Evolutionary conservation across 2,888 invertebrate genomes (phyloP).

Genomic region (Argyresthia goedartella): DNA sequence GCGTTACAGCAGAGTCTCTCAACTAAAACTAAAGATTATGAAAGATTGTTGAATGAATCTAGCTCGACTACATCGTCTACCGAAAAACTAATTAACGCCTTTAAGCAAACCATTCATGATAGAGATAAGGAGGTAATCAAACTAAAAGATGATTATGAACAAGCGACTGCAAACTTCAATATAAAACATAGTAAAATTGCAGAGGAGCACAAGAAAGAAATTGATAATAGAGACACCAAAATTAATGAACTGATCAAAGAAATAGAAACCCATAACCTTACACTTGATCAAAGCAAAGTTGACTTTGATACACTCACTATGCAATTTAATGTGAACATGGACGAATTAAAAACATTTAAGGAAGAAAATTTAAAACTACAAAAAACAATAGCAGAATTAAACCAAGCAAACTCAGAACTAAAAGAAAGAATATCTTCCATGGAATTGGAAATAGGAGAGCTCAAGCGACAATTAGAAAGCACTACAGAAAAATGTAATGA

Average conservation of each 20-base stretch:
- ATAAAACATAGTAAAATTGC: slow-evolving; percentile 63
- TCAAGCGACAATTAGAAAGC: slow-evolving; percentile 67
- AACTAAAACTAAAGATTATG: slow-evolving; percentile 48
- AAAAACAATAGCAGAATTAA: slow-evolving; percentile 48
- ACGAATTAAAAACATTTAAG: slow-evolving; percentile 50
- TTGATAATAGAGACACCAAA: slow-evolving; percentile 58
- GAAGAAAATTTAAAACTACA: slow-evolving; percentile 55
- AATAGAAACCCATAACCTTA: slow-evolving; percentile 54
- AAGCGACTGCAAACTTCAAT: slow-evolving; percentile 57
- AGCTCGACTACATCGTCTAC: slow-evolving; percentile 42
- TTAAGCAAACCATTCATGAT: slow-evolving; percentile 61
- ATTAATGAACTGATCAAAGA: slow-evolving; percentile 61
- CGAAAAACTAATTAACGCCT: slow-evolving; percentile 54
- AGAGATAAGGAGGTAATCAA: slow-evolving; percentile 68
- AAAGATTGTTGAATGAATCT: slow-evolving; percentile 46
- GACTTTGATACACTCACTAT: slow-evolving; percentile 59
- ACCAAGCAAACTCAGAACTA: slow-evolving; percentile 40
- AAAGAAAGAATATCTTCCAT: slow-evolving; percentile 52
- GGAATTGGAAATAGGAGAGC: slow-evolving; percentile 69
- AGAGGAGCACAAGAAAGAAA: slow-evolving; percentile 63
- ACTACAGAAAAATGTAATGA: slow-evolving; percentile 70
- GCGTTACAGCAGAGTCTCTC: slow-evolving; percentile 48
- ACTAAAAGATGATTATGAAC: slow-evolving; percentile 59
- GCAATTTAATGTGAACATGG: slow-evolving; percentile 52
- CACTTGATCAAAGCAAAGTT: slow-evolving; percentile 53